phyloP scores from a whole-genome alignment of 2,797 vertebrate species.

The Alosa sapidissima region DNA sequence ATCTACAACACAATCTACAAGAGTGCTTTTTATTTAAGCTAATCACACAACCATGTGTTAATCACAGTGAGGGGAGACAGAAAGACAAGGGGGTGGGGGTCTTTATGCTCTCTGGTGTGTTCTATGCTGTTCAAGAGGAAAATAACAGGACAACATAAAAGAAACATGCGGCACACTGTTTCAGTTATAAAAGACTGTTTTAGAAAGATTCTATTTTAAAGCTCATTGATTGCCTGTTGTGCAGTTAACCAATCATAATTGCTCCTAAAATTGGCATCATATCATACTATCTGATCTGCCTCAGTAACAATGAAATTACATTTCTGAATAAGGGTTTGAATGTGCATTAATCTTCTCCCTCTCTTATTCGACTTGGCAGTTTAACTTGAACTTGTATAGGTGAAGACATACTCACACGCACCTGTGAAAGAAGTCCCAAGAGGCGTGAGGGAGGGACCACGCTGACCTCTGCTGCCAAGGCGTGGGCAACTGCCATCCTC shows the following conservation, averaged over 20 bases:
- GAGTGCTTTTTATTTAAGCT: background rate
- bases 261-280: too few relatives aligned
- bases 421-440: constrained; percentile 94
- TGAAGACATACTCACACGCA: constrained; percentile 54
- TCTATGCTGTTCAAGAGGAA: background rate
- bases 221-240: too few relatives aligned
- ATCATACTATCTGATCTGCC: too few relatives aligned
- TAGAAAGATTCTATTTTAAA: background rate
- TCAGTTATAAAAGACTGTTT: background rate
- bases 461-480: constrained; percentile 94
- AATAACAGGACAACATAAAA: background rate
- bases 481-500: constrained; percentile 91
- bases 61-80: background rate
- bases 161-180: background rate
- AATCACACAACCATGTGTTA: background rate
- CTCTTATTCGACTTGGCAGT: background rate
- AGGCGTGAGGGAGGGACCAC: constrained; percentile 98
- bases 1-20: background rate
- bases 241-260: too few relatives aligned
- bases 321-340: background rate
- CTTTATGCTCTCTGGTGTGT: background rate
- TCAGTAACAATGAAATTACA: too few relatives aligned
- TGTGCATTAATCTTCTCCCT: background rate
- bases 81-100: background rate
- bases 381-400: background rate